A percentile compares a stretch with the other conserved stretches of the same genome.
Evolutionary conservation across 2,797 vertebrate species (phyloP).

Genomic region (Toxotes lorentzi): DNA sequence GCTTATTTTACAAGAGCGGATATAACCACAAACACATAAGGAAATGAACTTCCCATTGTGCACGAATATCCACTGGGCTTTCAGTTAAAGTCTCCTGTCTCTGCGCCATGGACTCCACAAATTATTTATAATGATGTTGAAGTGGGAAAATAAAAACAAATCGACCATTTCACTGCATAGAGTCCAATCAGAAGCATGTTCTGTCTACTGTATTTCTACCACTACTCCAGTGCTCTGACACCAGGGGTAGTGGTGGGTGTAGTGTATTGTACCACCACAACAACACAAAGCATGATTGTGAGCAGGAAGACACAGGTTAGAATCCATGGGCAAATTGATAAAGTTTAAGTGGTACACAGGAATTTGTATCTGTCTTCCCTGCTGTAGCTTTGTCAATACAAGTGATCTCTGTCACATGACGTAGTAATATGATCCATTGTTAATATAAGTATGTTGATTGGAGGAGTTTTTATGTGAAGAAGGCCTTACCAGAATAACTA

Average conservation of each 20-base stretch:
- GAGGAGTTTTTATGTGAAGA: neutral
- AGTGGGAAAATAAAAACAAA: conserved; percentile 67
- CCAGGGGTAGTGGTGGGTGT: too few species aligned
- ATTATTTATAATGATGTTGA: conserved; percentile 56
- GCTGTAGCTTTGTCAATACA: neutral
- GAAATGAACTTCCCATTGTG: conserved; percentile 44
- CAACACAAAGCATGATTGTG: neutral
- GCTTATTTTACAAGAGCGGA: conserved; percentile 61
- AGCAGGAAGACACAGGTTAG: neutral
- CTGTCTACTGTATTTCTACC: conserved; percentile 3
- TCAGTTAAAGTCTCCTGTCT: conserved; percentile 20
- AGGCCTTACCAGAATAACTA: neutral
- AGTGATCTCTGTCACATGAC: neutral
- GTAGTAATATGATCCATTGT: neutral
- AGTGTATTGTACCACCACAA: too few species aligned
- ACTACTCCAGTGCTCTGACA: neutral
- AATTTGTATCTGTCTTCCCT: neutral
- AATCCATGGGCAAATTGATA: neutral
- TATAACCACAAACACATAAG: conserved; percentile 64
- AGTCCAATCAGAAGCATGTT: conserved; percentile 33
- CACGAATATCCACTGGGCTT: conserved; percentile 29
- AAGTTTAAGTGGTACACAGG: neutral
- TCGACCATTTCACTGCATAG: conserved; percentile 38
- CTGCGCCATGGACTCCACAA: conserved; percentile 25
- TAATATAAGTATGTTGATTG: neutral